Percentiles rank a stretch among this genome's conserved stretches.
These are phyloP conservation scores for Apamea monoglypha DNA, from an alignment of 2,888 invertebrate species.

Conservation along the genomic window DNA sequence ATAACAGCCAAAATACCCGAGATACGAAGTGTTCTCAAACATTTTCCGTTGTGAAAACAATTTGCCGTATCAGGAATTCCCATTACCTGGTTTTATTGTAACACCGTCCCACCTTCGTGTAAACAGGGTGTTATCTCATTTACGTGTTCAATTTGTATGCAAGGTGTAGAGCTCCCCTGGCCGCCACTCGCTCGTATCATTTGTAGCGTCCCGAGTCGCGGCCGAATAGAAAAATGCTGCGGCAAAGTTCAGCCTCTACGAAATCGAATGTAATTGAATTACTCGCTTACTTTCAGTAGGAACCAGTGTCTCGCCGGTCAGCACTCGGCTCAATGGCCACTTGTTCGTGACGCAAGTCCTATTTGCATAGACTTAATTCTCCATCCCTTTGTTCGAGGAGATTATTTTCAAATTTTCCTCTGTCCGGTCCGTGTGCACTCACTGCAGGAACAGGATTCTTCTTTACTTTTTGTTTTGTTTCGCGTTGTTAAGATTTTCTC, in stretches of 20 bases:
- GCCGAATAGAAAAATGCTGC: conserved; percentile 68
- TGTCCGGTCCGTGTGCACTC: conserved; percentile 25
- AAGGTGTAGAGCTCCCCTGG: conserved; percentile 83
- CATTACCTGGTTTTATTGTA: conserved; percentile 78
- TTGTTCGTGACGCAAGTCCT: conserved; percentile 67
- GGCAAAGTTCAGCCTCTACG: conserved; percentile 50
- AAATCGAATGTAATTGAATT: conserved; percentile 74
- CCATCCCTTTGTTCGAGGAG: conserved; percentile 46
- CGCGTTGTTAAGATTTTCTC: conserved; percentile 58
- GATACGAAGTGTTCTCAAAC: conserved; percentile 67
- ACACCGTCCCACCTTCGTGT: conserved; percentile 67
- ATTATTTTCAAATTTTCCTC: conserved; percentile 56
- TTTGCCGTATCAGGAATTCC: conserved; percentile 79
- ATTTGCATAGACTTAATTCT: conserved; percentile 69
- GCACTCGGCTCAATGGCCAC: conserved; percentile 60
- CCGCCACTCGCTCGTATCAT: conserved; percentile 67
- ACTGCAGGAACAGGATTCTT: conserved; percentile 44
- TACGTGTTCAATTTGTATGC: conserved; percentile 88
- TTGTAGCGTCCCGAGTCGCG: conserved; percentile 54
- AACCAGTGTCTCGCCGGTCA: conserved; percentile 66
- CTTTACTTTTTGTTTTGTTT: conserved; percentile 50
- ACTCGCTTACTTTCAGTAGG: conserved; percentile 68
- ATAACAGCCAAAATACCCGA: conserved; percentile 47
- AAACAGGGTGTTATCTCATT: conserved; percentile 83
- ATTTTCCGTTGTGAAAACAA: conserved; percentile 72